phyloP scores from a whole-genome alignment of 2,113 vertebrate genomes.

The Heteronetta atricapilla region DNA sequence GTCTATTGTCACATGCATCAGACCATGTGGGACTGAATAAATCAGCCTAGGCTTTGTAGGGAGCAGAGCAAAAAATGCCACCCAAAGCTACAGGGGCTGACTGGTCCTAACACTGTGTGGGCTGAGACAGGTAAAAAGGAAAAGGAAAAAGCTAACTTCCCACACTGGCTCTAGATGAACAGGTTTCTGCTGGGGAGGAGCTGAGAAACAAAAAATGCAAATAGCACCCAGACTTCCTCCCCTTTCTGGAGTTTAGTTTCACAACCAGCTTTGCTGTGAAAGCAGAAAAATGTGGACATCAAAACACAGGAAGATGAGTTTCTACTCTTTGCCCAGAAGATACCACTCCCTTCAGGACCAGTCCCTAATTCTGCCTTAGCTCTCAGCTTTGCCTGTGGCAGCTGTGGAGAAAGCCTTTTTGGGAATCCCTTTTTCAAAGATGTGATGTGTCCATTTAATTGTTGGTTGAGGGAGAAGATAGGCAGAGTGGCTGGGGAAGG shows the following conservation, averaged over 20 bases:
- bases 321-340: background rate
- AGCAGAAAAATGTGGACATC: background rate
- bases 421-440: background rate
- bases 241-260: background rate
- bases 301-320: background rate
- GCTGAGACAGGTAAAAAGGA: background rate
- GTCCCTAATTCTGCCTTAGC: background rate
- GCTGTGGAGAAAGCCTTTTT: background rate
- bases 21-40: background rate
- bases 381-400: background rate
- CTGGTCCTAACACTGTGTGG: background rate
- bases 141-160: background rate
- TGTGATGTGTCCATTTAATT: rapidly evolving
- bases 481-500: background rate
- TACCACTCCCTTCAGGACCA: rapidly evolving
- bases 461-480: background rate
- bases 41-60: background rate
- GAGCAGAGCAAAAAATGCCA: background rate
- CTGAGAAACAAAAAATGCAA: background rate
- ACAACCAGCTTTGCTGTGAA: background rate
- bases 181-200: background rate
- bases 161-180: background rate
- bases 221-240: background rate
- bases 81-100: background rate
- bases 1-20: background rate